These are phyloP conservation scores for Melanotaenia duboulayi DNA, from an alignment of 2,113 vertebrate species.

Conservation along the genomic window DNA sequence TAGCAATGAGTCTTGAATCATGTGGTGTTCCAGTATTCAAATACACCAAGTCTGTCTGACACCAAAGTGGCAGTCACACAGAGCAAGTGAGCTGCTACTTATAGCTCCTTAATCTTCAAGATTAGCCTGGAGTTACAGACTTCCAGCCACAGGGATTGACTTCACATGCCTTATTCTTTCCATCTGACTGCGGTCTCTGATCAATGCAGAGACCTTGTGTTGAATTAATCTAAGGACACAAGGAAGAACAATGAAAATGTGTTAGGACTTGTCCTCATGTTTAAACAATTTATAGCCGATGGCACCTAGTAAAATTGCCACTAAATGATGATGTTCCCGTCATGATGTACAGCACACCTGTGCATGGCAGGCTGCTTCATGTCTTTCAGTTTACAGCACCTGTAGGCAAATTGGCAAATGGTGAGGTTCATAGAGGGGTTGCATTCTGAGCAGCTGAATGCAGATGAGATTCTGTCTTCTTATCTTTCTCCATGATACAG, in stretches of 20 bases:
- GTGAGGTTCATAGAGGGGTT: constrained; percentile 66
- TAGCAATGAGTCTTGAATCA: constrained; percentile 55
- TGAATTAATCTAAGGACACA: constrained; percentile 35
- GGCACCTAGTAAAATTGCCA: constrained; percentile 33
- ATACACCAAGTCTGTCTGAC: constrained; percentile 44
- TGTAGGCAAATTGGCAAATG: constrained; percentile 64
- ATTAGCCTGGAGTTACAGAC: constrained; percentile 77
- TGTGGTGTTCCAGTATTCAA: constrained; percentile 47
- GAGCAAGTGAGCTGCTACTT: constrained; percentile 68
- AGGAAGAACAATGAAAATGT: constrained; percentile 29
- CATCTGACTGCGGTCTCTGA: constrained; percentile 32
- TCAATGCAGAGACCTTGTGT: background rate
- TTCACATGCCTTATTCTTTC: constrained; percentile 63
- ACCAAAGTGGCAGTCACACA: constrained; percentile 62
- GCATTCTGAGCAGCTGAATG: constrained; percentile 68
- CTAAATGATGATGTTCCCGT: constrained; percentile 8
- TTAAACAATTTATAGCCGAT: constrained; percentile 31
- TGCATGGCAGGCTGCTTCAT: constrained; percentile 57
- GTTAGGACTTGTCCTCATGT: constrained; percentile 18
- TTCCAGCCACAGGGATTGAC: constrained; percentile 68
- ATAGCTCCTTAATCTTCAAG: constrained; percentile 78
- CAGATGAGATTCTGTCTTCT: constrained; percentile 62
- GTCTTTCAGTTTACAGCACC: constrained; percentile 58
- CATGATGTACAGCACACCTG: constrained; percentile 59
- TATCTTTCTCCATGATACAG: constrained; percentile 18